Conservation (phyloP, 1,140 invertebrate species). For the Panulirus ornatus region DNA sequence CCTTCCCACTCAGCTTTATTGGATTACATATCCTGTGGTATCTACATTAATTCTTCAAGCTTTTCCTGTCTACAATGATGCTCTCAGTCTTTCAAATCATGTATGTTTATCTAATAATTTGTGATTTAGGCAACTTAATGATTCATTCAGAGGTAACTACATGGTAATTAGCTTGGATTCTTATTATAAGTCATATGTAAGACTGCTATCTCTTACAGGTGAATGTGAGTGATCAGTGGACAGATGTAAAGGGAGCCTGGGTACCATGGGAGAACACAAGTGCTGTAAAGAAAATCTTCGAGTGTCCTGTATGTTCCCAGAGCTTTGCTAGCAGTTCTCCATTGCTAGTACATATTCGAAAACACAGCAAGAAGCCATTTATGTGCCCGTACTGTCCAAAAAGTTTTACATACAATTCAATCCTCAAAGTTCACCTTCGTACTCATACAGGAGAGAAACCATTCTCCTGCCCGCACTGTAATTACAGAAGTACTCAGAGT, state of each 20-base stretch:
- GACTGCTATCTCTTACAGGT: slow-evolving; percentile 21
- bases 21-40: no score
- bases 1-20: no score
- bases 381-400: neutral
- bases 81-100: no score
- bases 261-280: neutral
- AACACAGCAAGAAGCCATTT: slow-evolving; percentile 4
- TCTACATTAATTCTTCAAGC: no score
- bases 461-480: neutral
- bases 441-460: slow-evolving; percentile 10
- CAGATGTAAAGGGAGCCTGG: slow-evolving; percentile 1
- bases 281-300: neutral
- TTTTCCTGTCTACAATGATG: no score
- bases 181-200: slow-evolving; percentile 11
- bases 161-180: no score
- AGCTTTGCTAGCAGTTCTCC: neutral
- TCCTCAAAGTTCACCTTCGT: neutral
- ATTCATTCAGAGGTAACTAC: no score
- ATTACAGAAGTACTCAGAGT: slow-evolving; percentile 4
- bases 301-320: slow-evolving; percentile 4
- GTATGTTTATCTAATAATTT: no score
- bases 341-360: neutral
- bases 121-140: no score
- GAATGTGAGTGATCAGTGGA: neutral
- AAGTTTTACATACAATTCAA: neutral